A percentile compares a stretch with the other conserved stretches of the same genome.
Evolutionary conservation across 2,888 invertebrate genomes (phyloP).

Genomic region (Thysanoteuthis rhombus): DNA sequence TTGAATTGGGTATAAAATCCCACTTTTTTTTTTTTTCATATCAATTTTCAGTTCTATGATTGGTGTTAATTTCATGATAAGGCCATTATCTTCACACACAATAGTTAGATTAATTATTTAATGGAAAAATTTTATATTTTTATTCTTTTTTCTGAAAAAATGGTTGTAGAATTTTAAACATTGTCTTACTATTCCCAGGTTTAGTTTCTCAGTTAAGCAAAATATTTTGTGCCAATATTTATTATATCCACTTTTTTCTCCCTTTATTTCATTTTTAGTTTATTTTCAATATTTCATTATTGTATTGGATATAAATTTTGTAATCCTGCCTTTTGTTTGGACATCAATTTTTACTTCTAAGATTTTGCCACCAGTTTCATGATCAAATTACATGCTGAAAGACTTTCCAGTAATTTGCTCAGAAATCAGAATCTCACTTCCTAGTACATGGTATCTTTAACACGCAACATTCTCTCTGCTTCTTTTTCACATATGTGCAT

Average conservation of each 20-base stretch:
- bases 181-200: too few species aligned
- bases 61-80: neutral
- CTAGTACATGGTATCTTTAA: neutral
- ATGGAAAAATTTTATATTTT: too few species aligned
- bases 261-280: neutral
- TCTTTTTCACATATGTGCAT: neutral
- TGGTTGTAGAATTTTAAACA: too few species aligned
- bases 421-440: too few species aligned
- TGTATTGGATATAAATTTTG: neutral
- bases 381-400: neutral
- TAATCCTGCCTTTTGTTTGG: neutral
- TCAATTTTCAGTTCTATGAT: too few species aligned
- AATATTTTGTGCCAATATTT: too few species aligned
- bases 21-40: too few species aligned
- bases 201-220: too few species aligned
- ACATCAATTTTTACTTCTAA: neutral
- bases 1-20: too few species aligned
- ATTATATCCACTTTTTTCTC: neutral
- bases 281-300: neutral
- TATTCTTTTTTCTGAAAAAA: too few species aligned
- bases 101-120: too few species aligned
- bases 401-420: neutral
- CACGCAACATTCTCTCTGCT: constrained; percentile 30
- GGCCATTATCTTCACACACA: too few species aligned
- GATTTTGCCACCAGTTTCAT: neutral